Evolutionary conservation across 2,888 invertebrate species (phyloP).

Genomic region (Carpatolechia fugitivella): DNA sequence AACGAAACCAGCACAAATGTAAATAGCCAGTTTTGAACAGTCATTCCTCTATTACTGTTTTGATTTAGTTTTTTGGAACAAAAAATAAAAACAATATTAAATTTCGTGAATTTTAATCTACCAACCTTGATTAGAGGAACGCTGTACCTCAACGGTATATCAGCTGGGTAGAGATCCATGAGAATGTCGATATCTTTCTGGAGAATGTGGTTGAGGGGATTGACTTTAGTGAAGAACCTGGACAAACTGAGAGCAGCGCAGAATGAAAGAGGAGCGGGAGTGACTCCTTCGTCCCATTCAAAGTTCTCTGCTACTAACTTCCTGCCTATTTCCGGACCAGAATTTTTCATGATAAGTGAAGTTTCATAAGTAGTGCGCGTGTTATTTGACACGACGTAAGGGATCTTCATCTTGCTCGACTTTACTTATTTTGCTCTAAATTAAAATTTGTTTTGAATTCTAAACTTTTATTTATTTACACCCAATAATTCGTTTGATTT

Average conservation of each 20-base stretch:
- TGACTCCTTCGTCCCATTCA: conserved; percentile 63
- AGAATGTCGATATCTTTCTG: conserved; percentile 79
- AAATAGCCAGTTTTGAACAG: too few species aligned
- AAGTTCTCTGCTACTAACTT: conserved; percentile 65
- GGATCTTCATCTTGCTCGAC: conserved; percentile 58
- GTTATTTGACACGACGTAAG: conserved; percentile 58
- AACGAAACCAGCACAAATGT: too few species aligned
- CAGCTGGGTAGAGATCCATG: conserved; percentile 79
- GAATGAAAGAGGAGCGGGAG: conserved; percentile 63
- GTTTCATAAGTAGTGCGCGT: conserved; percentile 54
- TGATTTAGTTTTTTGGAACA: too few species aligned
- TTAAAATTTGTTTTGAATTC: too few species aligned
- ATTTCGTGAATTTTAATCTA: not conserved
- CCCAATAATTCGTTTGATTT: not conserved
- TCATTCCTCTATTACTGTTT: too few species aligned
- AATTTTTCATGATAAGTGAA: conserved; percentile 42
- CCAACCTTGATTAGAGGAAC: conserved; percentile 74
- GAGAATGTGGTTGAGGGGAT: conserved; percentile 76
- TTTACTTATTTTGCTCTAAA: not conserved
- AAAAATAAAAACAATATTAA: too few species aligned
- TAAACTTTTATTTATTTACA: too few species aligned
- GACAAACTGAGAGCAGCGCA: conserved; percentile 54
- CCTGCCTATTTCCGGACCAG: conserved; percentile 46
- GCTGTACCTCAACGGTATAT: conserved; percentile 77
- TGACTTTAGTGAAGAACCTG: conserved; percentile 64